Conservation (phyloP, 2,797 vertebrate species). For the Pipistrellus nathusii region DNA sequence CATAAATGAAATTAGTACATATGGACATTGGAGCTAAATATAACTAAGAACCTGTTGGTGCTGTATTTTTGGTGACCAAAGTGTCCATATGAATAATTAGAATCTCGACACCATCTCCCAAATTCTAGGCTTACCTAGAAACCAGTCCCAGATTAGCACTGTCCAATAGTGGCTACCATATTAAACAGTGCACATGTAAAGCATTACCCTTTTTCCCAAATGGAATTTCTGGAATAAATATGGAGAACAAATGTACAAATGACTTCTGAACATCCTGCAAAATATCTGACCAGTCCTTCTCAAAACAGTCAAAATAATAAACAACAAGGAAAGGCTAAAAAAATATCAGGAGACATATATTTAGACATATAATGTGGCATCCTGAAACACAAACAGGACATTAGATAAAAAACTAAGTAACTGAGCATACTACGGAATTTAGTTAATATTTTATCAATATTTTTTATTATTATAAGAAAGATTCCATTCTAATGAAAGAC, state of each 20-base stretch:
- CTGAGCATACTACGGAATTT: neutral
- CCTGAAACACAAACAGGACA: neutral
- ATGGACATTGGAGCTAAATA: neutral
- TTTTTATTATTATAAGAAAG: neutral
- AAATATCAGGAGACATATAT: neutral
- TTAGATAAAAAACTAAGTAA: slow-evolving; percentile 8
- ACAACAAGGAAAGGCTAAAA: neutral
- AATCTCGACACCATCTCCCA: neutral
- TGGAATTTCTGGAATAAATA: slow-evolving; percentile 33
- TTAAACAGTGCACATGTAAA: neutral
- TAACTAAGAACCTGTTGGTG: neutral
- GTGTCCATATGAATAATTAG: slow-evolving; percentile 10
- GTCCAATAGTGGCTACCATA: neutral
- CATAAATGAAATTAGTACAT: neutral
- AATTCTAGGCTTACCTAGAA: slow-evolving; percentile 10
- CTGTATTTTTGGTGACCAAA: neutral
- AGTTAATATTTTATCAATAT: neutral
- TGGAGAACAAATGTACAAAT: slow-evolving; percentile 27
- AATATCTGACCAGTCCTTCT: neutral
- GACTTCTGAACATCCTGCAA: neutral
- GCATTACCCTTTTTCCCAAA: neutral
- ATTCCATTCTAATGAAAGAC: neutral
- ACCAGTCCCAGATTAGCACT: slow-evolving; percentile 20
- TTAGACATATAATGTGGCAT: neutral
- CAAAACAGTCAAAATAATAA: neutral